Evolutionary conservation across 2,113 vertebrate species (phyloP).

Genomic region (Gopherus flavomarginatus): DNA sequence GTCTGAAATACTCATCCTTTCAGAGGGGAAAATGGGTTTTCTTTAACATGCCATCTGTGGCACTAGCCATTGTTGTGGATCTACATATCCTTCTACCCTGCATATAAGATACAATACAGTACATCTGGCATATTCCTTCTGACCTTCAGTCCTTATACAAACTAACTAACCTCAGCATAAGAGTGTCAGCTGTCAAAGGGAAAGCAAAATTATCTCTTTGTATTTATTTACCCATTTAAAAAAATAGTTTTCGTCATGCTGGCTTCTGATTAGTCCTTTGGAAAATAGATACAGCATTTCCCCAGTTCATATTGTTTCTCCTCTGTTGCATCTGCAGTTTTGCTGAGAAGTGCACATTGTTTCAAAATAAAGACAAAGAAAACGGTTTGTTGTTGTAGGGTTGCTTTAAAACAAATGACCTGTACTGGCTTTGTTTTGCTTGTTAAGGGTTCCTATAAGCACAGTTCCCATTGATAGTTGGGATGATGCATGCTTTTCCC

Average conservation of each 20-base stretch:
- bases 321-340: background rate
- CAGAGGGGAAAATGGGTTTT: background rate
- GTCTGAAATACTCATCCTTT: background rate
- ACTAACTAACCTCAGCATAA: background rate
- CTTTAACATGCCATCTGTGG: background rate
- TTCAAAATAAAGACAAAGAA: no score
- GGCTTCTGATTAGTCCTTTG: background rate
- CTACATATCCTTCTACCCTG: background rate
- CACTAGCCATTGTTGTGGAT: background rate
- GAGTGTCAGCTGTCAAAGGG: background rate
- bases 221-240: background rate
- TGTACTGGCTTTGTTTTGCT: background rate
- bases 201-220: background rate
- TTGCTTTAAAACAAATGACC: no score
- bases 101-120: background rate
- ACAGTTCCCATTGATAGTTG: background rate
- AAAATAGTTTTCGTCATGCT: background rate
- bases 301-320: background rate
- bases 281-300: background rate
- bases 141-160: background rate
- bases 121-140: background rate
- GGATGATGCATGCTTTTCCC: background rate
- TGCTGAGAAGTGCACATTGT: background rate
- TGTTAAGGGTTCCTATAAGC: background rate
- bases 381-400: background rate